These are phyloP conservation scores for Dromiciops gliroides DNA, from an alignment of 2,113 vertebrate genomes.

Conservation along the genomic window DNA sequence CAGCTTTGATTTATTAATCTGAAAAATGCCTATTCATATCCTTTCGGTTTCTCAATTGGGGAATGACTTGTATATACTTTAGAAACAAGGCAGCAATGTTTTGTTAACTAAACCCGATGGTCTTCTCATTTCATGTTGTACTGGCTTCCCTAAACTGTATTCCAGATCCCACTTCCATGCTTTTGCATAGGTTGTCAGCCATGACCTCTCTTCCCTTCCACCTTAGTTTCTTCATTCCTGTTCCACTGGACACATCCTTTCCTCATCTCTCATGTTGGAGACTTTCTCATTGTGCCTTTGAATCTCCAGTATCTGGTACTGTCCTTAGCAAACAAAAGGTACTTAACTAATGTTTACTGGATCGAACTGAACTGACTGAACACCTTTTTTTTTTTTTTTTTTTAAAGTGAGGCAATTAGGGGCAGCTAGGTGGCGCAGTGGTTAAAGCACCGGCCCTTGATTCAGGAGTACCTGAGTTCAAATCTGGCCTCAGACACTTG, in stretches of 20 bases:
- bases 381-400: neutral
- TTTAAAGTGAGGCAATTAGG: too few relatives aligned
- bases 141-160: neutral
- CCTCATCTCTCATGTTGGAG: neutral
- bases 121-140: neutral
- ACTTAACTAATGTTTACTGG: neutral
- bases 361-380: neutral
- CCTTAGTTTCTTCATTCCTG: neutral
- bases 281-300: neutral
- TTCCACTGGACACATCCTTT: neutral
- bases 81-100: too few relatives aligned
- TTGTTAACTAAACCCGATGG: neutral
- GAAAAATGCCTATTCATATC: too few relatives aligned
- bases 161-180: neutral
- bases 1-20: too few relatives aligned
- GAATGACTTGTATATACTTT: too few relatives aligned
- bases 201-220: neutral
- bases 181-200: neutral
- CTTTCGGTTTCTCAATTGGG: too few relatives aligned
- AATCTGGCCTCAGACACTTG: too few relatives aligned
- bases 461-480: too few relatives aligned
- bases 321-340: neutral
- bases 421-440: too few relatives aligned
- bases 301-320: neutral
- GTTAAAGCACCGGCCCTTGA: too few relatives aligned